These are phyloP conservation scores for Crambe crambe DNA, from an alignment of 37 sponge, comb jelly and placozoan species.

Conservation along the genomic window DNA sequence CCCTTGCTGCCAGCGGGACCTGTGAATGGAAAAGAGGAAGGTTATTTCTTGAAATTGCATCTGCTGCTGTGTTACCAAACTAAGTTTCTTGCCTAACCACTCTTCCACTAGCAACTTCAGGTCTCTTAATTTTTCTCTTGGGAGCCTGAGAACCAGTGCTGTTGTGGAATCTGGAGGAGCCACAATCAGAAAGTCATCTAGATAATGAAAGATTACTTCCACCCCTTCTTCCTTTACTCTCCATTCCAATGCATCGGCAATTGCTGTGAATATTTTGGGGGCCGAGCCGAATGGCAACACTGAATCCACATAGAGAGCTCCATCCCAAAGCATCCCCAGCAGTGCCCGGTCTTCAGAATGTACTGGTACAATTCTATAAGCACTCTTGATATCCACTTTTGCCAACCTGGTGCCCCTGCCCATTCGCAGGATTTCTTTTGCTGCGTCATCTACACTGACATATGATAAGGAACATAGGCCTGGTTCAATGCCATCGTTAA, in stretches of 20 bases:
- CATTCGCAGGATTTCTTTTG: background rate
- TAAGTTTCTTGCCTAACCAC: conserved; percentile 12
- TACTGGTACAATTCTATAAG: conserved; percentile 36
- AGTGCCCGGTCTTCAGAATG: too few relatives aligned
- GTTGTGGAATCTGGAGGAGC: conserved; percentile 3
- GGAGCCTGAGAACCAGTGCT: conserved; percentile 3
- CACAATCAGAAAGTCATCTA: conserved; percentile 34
- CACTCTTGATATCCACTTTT: conserved; percentile 33
- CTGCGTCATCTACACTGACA: too few relatives aligned
- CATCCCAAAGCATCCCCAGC: conserved; percentile 22
- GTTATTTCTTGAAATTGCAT: conserved; percentile 38
- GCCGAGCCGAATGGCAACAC: too few relatives aligned
- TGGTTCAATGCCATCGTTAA: conserved; percentile 14
- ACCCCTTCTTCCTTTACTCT: conserved; percentile 4
- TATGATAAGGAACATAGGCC: too few relatives aligned
- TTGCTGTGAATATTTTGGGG: conserved; percentile 23
- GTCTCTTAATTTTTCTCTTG: conserved; percentile 11
- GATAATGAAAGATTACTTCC: conserved; percentile 1
- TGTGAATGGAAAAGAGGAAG: conserved; percentile 23
- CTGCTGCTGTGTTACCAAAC: conserved; percentile 25
- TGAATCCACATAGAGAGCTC: background rate
- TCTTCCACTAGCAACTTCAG: background rate
- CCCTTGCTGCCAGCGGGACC: conserved; percentile 9
- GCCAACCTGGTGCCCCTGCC: conserved; percentile 26
- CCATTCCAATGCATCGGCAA: conserved; percentile 45